Conservation (phyloP, 2,888 invertebrate genomes). For the Subacronicta megacephala region DNA sequence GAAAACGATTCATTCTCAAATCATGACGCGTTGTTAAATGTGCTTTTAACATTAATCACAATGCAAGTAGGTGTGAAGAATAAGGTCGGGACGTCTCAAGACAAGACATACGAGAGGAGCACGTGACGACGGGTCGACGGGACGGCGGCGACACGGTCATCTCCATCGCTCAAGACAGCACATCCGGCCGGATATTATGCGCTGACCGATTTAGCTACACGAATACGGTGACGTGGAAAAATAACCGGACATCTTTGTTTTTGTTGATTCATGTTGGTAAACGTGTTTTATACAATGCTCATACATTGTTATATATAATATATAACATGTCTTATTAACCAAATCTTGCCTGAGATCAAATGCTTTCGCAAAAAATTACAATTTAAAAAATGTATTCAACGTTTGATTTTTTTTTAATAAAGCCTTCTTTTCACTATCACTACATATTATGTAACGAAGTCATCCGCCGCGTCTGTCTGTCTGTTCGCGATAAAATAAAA, state of each 20-base stretch:
- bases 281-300: too few relatives aligned
- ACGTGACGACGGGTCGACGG: slow-evolving; percentile 50
- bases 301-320: too few relatives aligned
- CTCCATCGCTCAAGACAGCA: slow-evolving; percentile 69
- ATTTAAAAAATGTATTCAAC: too few relatives aligned
- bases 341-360: too few relatives aligned
- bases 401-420: too few relatives aligned
- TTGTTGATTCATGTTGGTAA: slow-evolving; percentile 23
- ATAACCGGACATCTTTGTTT: slow-evolving; percentile 25
- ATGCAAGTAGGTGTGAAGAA: slow-evolving; percentile 54
- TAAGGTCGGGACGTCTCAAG: slow-evolving; percentile 46
- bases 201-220: slow-evolving; percentile 53
- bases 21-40: slow-evolving; percentile 45
- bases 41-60: slow-evolving; percentile 53
- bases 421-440: too few relatives aligned
- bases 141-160: slow-evolving; percentile 58
- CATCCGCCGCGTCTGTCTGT: too few relatives aligned
- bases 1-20: slow-evolving; percentile 38
- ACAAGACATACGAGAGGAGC: slow-evolving; percentile 58
- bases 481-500: too few relatives aligned
- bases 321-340: too few relatives aligned
- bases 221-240: slow-evolving; percentile 53
- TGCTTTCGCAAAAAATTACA: too few relatives aligned
- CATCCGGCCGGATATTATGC: slow-evolving; percentile 59
- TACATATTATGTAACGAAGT: too few relatives aligned